phyloP scores from a whole-genome alignment of 2,888 invertebrate species.

The Calameuta idolon region DNA sequence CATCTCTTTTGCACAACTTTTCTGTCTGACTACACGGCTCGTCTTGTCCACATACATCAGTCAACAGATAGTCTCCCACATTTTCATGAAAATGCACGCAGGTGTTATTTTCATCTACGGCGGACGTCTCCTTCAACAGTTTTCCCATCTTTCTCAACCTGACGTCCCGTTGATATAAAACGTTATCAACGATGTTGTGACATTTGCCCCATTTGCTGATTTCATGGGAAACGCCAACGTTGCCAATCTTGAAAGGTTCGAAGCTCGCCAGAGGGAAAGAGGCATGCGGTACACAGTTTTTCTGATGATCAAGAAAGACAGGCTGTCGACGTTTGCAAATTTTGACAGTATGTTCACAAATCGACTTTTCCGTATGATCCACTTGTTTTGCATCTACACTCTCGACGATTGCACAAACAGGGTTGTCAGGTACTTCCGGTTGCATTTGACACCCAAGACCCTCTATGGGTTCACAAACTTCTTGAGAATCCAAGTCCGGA shows the following conservation, averaged over 20 bases:
- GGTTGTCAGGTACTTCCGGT: background rate
- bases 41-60: background rate
- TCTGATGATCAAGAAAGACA: constrained; percentile 10
- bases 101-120: background rate
- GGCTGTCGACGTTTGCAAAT: constrained; percentile 15
- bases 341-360: background rate
- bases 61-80: background rate
- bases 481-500: background rate
- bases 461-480: background rate
- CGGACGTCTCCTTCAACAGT: background rate
- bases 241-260: constrained; percentile 27
- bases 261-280: constrained; percentile 8
- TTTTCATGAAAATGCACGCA: background rate
- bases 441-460: background rate
- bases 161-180: constrained; percentile 24
- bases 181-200: constrained; percentile 29
- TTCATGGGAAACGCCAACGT: constrained; percentile 33
- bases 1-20: background rate
- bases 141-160: constrained; percentile 7
- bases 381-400: background rate
- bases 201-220: constrained; percentile 40
- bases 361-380: background rate
- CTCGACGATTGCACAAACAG: background rate
- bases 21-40: background rate
- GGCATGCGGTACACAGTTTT: constrained; percentile 4